Base-by-base conservation (phyloP, 2,797 vertebrate species). In the Rhadinocentrus ornatus region DNA sequence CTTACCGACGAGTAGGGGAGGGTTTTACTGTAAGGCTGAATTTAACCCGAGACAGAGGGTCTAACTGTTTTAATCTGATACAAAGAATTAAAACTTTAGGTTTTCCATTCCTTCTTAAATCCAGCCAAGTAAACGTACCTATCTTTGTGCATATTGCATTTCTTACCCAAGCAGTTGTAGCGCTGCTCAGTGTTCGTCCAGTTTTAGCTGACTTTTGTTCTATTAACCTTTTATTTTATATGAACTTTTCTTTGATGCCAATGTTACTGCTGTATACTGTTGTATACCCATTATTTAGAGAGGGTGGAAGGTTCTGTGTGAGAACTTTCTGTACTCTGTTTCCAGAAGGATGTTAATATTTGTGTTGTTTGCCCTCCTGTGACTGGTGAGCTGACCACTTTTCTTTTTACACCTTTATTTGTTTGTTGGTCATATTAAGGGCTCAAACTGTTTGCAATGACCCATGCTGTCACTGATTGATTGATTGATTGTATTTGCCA, bases 81-180 rank as follows among this genome's bases (percentile, higher is more conserved):
- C 48, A 24, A 26, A 29, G 26, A 58, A 44, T 59, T 63, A 7
- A 70, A 81, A 37, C 69, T 1, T 52, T 54, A 27, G 62, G 6
- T 32, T 44, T 63, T 59, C 24, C 0, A n/a, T 22, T 48, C 75
- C 58, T 61, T 44, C 60, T 48, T 74, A 2, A 60, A 52, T 70
- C 62, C 73, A 59, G 80, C 77, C 62, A 0, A 55, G 77, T 85
- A 80, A 86, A 83, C 72, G 41, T 78, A 73, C 68, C 53, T 54
- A 81, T 83, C 84, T 83, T 88, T 89, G 89, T 94, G 94, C 93
- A 94, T 93, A 95, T 95, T 94, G 93, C 93, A 94, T 93, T 85
- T 76, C 73, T 89, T 71, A 87, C 79, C 84, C 86, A 73, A 84
- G 88, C 93, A 90, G 92, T 18, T 73, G 87, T 90, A 86, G 75